These are phyloP conservation scores for Osmerus eperlanus DNA, from an alignment of 2,113 vertebrate genomes.

Conservation along the genomic window DNA sequence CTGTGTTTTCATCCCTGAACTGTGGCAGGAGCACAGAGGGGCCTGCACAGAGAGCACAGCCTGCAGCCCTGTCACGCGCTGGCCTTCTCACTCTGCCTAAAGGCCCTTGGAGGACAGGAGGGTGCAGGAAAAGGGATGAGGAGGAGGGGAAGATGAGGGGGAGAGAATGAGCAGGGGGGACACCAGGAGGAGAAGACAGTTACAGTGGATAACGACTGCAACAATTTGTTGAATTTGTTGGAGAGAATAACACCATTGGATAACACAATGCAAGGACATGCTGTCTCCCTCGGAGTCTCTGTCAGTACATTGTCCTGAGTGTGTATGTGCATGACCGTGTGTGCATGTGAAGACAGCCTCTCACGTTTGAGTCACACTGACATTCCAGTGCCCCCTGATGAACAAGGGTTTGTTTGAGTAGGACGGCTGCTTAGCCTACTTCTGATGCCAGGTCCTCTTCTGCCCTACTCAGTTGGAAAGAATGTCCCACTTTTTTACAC, in stretches of 20 bases:
- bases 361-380: conserved; percentile 59
- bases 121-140: conserved; percentile 8
- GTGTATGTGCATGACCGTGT: neutral
- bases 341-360: neutral
- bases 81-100: conserved; percentile 14
- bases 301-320: neutral
- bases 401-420: conserved; percentile 57
- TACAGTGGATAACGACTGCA: too few relatives aligned
- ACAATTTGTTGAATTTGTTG: too few relatives aligned
- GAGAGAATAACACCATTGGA: neutral
- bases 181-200: neutral
- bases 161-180: neutral
- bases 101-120: too few relatives aligned
- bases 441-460: conserved; percentile 56
- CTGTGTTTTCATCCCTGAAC: conserved; percentile 36
- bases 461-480: conserved; percentile 60
- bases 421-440: conserved; percentile 62
- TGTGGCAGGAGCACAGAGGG: conserved; percentile 26
- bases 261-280: neutral
- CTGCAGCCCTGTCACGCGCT: neutral
- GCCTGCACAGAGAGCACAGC: conserved; percentile 31
- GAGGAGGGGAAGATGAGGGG: neutral
- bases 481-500: conserved; percentile 48
- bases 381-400: conserved; percentile 24
- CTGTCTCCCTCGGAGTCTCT: neutral